These are phyloP conservation scores for Triplophysa yarkandensis DNA, from an alignment of 2,797 vertebrate genomes.

Conservation along the genomic window DNA sequence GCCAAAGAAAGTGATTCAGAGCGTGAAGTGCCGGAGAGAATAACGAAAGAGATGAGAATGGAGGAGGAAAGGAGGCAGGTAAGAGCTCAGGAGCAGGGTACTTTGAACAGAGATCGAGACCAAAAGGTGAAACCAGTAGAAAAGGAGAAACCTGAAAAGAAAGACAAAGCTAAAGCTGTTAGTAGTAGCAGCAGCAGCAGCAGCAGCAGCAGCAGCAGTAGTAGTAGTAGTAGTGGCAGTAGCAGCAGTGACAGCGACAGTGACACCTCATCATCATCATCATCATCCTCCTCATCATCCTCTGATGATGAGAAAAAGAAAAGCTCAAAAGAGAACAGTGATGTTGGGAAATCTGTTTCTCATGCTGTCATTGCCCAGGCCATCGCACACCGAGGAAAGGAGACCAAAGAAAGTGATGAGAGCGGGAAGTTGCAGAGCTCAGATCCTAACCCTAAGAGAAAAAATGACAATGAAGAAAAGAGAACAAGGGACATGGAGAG, in stretches of 20 bases:
- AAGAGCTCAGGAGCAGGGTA: constrained; percentile 48
- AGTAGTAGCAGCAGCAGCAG: constrained; percentile 61
- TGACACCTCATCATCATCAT: constrained; percentile 70
- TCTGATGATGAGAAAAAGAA: constrained; percentile 53
- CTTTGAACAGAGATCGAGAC: constrained; percentile 44
- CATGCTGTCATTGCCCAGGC: constrained; percentile 31
- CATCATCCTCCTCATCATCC: constrained; percentile 68
- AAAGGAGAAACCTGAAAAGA: constrained; percentile 35
- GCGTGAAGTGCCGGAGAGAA: constrained; percentile 27
- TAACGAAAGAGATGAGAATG: constrained; percentile 30
- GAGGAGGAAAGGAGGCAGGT: constrained; percentile 37
- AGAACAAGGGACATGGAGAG: not conserved
- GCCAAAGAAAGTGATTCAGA: constrained; percentile 23
- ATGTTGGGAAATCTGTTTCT: constrained; percentile 21
- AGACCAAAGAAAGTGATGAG: constrained; percentile 49
- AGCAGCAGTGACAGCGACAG: constrained; percentile 61
- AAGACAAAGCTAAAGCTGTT: constrained; percentile 51
- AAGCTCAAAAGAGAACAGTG: constrained; percentile 36
- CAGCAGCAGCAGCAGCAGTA: constrained; percentile 63
- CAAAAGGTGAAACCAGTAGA: constrained; percentile 24
- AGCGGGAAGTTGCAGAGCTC: constrained; percentile 47
- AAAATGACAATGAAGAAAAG: constrained; percentile 4
- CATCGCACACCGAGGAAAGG: constrained; percentile 33
- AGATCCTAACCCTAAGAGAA: not conserved
- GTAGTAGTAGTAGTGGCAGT: constrained; percentile 50